Percentiles rank a stretch among this genome's conserved stretches.
Evolutionary conservation across 2,113 vertebrate genomes (phyloP).

Genomic region (Alosa alosa): DNA sequence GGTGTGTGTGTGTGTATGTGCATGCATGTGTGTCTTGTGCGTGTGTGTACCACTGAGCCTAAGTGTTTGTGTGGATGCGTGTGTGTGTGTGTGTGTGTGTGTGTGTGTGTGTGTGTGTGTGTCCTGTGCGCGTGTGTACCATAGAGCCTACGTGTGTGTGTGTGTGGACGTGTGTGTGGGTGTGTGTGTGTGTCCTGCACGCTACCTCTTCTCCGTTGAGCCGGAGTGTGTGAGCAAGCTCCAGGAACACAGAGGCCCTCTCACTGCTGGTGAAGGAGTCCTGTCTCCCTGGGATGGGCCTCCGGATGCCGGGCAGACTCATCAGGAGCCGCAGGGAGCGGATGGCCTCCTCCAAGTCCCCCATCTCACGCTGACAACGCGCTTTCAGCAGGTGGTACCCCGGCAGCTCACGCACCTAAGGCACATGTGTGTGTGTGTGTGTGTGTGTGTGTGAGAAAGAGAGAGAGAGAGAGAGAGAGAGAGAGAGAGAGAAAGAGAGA

Average conservation of each 20-base stretch:
- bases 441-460: no score
- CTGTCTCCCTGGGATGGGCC: slow-evolving; percentile 4
- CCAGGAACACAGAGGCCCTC: slow-evolving; percentile 67
- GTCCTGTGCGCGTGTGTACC: no score
- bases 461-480: neutral
- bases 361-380: slow-evolving; percentile 62
- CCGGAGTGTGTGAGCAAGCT: slow-evolving; percentile 66
- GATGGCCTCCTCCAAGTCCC: slow-evolving; percentile 65
- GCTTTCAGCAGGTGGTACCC: slow-evolving; percentile 74
- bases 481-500: no score
- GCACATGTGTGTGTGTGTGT: neutral
- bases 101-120: no score
- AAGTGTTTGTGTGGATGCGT: no score
- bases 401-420: slow-evolving; percentile 70
- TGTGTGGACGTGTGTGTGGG: no score
- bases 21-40: no score
- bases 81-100: no score
- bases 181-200: neutral
- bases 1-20: neutral
- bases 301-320: slow-evolving; percentile 56
- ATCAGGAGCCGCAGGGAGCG: slow-evolving; percentile 66
- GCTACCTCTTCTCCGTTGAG: slow-evolving; percentile 75
- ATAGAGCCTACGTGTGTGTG: no score
- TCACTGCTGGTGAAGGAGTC: slow-evolving; percentile 50
- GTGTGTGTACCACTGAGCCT: no score